Conservation (phyloP, 2,113 vertebrate species). For the Scytalopus superciliaris region DNA sequence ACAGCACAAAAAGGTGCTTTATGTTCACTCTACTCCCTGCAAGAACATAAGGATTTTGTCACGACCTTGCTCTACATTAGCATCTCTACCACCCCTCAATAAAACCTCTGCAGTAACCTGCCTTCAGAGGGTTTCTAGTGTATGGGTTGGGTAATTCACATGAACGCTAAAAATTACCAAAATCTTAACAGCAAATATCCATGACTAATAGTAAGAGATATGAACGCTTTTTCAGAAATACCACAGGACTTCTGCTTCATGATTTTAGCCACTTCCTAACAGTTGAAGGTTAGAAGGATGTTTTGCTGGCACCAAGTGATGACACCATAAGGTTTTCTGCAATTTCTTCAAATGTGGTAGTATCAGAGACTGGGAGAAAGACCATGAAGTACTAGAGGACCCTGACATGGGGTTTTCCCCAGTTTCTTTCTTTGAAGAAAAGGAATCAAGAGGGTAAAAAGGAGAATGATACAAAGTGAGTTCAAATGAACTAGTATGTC, state of each 20-base stretch:
- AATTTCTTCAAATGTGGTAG: not conserved
- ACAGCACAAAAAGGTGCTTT: not conserved
- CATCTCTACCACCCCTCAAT: not conserved
- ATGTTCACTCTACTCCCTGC: not conserved
- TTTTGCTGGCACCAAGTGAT: not conserved
- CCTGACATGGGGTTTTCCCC: not conserved
- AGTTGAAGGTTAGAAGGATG: not conserved
- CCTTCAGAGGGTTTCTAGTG: not conserved
- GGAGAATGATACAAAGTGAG: not conserved
- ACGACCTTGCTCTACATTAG: not conserved
- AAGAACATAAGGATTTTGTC: not conserved
- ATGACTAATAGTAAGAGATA: not conserved
- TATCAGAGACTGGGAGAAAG: not conserved
- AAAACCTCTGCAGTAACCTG: not conserved
- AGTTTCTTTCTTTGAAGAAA: not conserved
- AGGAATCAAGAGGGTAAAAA: not conserved
- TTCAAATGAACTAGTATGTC: not conserved
- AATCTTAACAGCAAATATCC: not conserved
- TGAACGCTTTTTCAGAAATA: not conserved
- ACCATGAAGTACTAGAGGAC: not conserved
- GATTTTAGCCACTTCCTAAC: not conserved
- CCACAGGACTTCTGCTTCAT: not conserved
- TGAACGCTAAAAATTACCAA: not conserved
- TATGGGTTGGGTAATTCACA: not conserved
- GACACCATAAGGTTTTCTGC: not conserved